Evolutionary conservation across 2,888 invertebrate genomes (phyloP), one percentile per base, ranked within the genome.

Genomic region (Parelbella ahira): DNA sequence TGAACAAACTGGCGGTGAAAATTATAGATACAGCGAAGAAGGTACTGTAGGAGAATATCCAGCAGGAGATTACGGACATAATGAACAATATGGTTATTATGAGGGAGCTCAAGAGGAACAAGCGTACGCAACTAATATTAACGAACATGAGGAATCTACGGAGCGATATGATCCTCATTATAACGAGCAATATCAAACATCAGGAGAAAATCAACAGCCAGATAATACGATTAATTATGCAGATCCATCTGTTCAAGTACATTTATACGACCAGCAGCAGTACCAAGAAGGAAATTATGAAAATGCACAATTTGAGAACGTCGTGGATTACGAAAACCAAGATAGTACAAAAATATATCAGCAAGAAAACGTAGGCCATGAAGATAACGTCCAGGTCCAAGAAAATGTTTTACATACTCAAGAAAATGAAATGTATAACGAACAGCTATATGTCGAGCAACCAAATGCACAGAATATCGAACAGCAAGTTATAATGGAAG

Each of bases 101-200:
- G 67, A 73, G 48, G 65, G 58, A 23, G 52, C 52, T 19, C 63
- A 68, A 36, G 63, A 68, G 45, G 65, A 70, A 38, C 58, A 62
- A 44, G 48, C 50, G 11, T 66, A 68, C 49, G 53, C 62, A 7
- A 29, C 37, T 5, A 71, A 73, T 49, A 50, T 69, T 32, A 69
- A 69, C 49, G 74, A 76, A 46, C 64, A 75, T 28, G 73, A 69
- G 46, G 79, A 73, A 49, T 50, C 69, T 6, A 56, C 60, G n/a
- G 61, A 69, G 44, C 63, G 51, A 3, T 80, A 79, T 44, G 81
- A 83, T 49, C 77, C 65, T 44, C 65, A 51, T 49, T 82, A 81
- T 38, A 68, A 69, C 46, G 66, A 80, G 45, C 80, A 83, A 51
- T 79, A 81, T 50, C 44, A 39, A 34, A 41, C 23, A 4, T 41